Evolutionary conservation across 2,888 invertebrate species (phyloP).

Genomic region (Proisotoma minuta): DNA sequence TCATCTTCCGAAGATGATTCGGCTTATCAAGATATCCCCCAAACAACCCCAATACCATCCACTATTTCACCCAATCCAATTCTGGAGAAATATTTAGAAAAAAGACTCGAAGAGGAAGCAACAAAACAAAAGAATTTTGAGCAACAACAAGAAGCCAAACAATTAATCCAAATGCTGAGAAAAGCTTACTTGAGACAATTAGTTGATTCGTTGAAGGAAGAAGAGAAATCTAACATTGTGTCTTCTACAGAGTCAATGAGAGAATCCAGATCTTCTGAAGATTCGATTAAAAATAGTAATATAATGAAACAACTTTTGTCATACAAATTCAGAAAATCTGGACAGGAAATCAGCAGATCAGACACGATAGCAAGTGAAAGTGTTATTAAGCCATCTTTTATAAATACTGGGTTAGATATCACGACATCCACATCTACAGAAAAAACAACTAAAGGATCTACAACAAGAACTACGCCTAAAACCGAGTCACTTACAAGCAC

Average conservation of each 20-base stretch:
- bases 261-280: constrained; percentile 9
- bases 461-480: background rate
- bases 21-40: background rate
- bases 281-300: background rate
- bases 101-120: constrained; percentile 25
- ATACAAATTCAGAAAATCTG: background rate
- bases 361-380: background rate
- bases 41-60: background rate
- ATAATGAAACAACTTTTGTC: background rate
- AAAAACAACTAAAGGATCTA: background rate
- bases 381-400: background rate
- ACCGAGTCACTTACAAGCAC: background rate
- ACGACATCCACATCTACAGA: background rate
- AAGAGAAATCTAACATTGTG: constrained; percentile 6
- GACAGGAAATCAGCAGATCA: background rate
- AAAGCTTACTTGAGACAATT: constrained; percentile 33
- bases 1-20: constrained; percentile 11
- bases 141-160: constrained; percentile 28
- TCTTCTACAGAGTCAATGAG: constrained; percentile 1
- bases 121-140: constrained; percentile 22
- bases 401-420: background rate
- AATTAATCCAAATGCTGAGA: constrained; percentile 27
- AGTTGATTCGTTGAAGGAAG: constrained; percentile 26
- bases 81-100: constrained; percentile 30
- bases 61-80: constrained; percentile 27